Evolutionary conservation across 1,140 invertebrate genomes (phyloP), one percentile per base, ranked within the genome.

Genomic region (Helicorthomorpha holstii): DNA sequence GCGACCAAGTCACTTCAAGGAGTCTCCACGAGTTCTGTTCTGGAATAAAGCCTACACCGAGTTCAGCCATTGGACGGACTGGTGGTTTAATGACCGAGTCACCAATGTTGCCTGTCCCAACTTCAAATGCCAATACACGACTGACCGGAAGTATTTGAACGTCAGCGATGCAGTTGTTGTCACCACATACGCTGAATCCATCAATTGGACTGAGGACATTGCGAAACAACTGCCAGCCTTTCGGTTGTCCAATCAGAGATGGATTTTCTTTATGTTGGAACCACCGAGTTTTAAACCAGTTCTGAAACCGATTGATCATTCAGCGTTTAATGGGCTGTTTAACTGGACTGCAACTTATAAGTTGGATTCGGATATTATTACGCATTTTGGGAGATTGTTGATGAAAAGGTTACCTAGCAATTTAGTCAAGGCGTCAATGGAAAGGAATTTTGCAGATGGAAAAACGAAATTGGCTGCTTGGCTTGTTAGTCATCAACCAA

Each of bases 181-280:
- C 55, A 75, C 76, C 54, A 57, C 78, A 14, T 76, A 79, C 47
- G 56, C 70, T 16, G 25, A 38, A 0, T 62, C 64, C 23, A 49
- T 54, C 3, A 34, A 34, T 34, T 34, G 7, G 29, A 34, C 7
- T 34, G 29, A 7, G 16, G 29, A 34, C 29, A 34, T 34, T 34
- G 7, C 29, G 16, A 49, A 64, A n/a, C 21, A 60, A 29, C 25
- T 66, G 26, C 74, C 74, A 3, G 38, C 52, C 22, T n/a, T 49
- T 0, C 61, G 73, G 38, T 59, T 58, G 10, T 48, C 57, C 0
- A 56, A 64, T 42, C 77, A 80, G 58, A 67, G 72, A 21, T 80
- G 77, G 77, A 68, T 78, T 0, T 78, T 77, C 54, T 60, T 77
- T 10, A 75, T 69, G 0, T 74, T 78, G 53, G 77, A 80, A 63